Base-by-base conservation (phyloP, 2,113 vertebrate genomes). In the Rhagologus leucostigma region DNA sequence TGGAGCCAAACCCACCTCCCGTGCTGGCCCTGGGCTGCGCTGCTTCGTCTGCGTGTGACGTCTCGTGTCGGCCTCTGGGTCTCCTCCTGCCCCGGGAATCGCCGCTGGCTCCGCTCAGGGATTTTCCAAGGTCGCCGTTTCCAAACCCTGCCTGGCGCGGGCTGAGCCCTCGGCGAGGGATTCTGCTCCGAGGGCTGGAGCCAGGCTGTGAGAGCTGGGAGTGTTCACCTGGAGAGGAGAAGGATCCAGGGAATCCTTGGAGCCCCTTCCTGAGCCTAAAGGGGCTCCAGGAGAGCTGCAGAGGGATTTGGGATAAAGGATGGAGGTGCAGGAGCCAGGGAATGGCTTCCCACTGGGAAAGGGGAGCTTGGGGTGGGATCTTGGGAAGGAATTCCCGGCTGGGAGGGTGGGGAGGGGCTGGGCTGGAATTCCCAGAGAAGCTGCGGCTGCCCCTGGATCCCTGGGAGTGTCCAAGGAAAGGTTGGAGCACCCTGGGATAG, bases 1-100 rank as follows among this genome's bases (percentile, higher is more conserved):
- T 20, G 30, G 41, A 52, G 83, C 87, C 55, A 12, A 5, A 4
- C 13, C 49, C 49, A 27, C 13, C 7, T 50, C 49, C 49, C 8
- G 47, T 14, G 47, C 47, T 24, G 23, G 47, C 47, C 13, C 47
- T 23, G 53, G 29, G 19, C 27, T 70, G 82, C 46, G 1, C 30
- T 26, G 46, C 73, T 64, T 24, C 44, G 82, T 59, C 53, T 0
- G 3, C 0, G 1, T 29, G 50, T 49, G 46, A 41, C 56, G 0
- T 16, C 18, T 63, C 56, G 14, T 63, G 56, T 7, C 32, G 13
- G 35, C 6, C 4, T 13, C 27, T 4, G 2, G 5, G 8, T 33
- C 52, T 56, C 42, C 47, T 68, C 42, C 84, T 26, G 41, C 3
- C 41, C 33, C 11, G 10, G 83, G 53, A 23, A 27, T 42, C 32